phyloP scores from a whole-genome alignment of 2,797 vertebrate species.

The Erpetoichthys calabaricus region DNA sequence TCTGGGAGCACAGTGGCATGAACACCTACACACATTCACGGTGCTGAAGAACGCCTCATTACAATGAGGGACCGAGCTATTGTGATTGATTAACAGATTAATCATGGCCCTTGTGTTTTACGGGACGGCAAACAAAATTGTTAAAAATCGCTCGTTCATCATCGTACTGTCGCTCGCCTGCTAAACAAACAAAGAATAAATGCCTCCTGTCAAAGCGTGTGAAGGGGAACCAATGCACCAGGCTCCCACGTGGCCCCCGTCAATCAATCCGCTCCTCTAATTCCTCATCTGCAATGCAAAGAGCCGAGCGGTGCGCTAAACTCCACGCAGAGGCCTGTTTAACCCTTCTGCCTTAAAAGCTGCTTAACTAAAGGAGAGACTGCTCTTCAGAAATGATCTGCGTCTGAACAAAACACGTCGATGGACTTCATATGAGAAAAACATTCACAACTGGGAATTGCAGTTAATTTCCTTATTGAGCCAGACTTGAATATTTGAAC shows the following conservation, averaged over 20 bases:
- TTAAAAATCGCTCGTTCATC: not conserved
- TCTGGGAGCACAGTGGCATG: too few relatives aligned
- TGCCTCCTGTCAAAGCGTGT: not conserved
- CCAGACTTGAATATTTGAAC: too few relatives aligned
- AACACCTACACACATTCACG: conserved; percentile 29
- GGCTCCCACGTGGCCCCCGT: not conserved
- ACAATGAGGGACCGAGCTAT: conserved; percentile 45
- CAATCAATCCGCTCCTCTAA: not conserved
- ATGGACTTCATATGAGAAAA: too few relatives aligned
- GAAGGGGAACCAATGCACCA: not conserved
- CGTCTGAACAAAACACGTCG: too few relatives aligned
- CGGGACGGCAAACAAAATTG: not conserved
- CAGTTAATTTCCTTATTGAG: too few relatives aligned
- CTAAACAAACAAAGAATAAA: not conserved
- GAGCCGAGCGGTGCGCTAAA: too few relatives aligned
- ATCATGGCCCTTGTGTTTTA: conserved; percentile 17
- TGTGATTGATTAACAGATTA: conserved; percentile 44
- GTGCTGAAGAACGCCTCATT: conserved; percentile 39
- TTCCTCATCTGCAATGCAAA: not conserved
- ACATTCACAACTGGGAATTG: too few relatives aligned
- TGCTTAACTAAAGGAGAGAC: too few relatives aligned
- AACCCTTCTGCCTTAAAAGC: too few relatives aligned
- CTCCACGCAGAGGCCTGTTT: too few relatives aligned
- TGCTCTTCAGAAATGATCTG: too few relatives aligned
- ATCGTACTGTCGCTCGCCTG: not conserved